phyloP scores from a whole-genome alignment of 2,113 vertebrate species.

The Pomatorhinus ruficollis region DNA sequence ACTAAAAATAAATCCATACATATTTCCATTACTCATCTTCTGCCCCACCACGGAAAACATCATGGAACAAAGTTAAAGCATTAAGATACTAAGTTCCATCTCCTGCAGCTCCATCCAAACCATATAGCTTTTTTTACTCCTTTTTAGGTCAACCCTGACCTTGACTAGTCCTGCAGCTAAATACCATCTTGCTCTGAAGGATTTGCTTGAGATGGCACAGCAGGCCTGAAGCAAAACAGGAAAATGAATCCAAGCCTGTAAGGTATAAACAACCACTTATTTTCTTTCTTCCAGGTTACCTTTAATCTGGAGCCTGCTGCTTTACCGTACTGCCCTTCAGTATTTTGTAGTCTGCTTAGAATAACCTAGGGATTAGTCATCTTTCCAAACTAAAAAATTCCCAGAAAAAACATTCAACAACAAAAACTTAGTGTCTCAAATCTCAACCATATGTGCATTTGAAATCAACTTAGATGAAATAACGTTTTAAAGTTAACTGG shows the following conservation, averaged over 20 bases:
- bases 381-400: not conserved
- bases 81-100: not conserved
- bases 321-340: not conserved
- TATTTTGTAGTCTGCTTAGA: not conserved
- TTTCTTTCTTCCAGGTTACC: not conserved
- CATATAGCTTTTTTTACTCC: not conserved
- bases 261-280: not conserved
- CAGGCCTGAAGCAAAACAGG: constrained; percentile 11
- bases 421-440: not conserved
- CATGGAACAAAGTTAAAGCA: not conserved
- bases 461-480: not conserved
- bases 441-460: not conserved
- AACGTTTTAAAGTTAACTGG: not conserved
- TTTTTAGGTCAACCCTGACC: constrained; percentile 54
- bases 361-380: not conserved
- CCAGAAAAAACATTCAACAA: not conserved
- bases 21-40: constrained; percentile 8
- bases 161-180: constrained; percentile 4
- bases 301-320: not conserved
- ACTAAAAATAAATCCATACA: not conserved
- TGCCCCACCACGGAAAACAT: not conserved
- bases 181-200: constrained; percentile 13
- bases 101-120: constrained; percentile 7
- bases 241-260: not conserved
- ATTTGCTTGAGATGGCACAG: constrained; percentile 60